Percentiles rank a stretch among this genome's conserved stretches.
Evolutionary conservation across 2,888 invertebrate genomes (phyloP).

Genomic region (Pristionchus japonicus): DNA sequence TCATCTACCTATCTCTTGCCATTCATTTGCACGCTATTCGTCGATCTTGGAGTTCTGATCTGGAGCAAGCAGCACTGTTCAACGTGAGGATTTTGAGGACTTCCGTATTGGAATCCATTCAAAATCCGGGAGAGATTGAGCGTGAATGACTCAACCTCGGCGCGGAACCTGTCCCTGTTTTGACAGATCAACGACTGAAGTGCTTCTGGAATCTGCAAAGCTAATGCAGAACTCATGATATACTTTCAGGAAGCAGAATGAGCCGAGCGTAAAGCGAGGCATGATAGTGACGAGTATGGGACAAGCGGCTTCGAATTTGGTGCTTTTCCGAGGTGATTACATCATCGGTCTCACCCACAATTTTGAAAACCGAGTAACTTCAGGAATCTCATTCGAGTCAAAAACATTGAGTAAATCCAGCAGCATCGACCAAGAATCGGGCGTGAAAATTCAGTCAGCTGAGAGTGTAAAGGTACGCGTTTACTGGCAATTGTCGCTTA

Average conservation of each 20-base stretch:
- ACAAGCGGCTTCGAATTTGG: not conserved
- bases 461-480: slow-evolving; percentile 39
- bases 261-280: not conserved
- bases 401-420: not conserved
- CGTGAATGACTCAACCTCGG: not conserved
- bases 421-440: not conserved
- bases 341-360: not conserved
- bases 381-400: not conserved
- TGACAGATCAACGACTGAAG: not conserved
- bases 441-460: slow-evolving; percentile 54
- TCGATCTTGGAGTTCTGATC: slow-evolving; percentile 65
- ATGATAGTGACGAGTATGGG: not conserved
- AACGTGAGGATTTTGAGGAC: not conserved
- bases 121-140: not conserved
- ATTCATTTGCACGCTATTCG: slow-evolving; percentile 64
- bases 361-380: not conserved
- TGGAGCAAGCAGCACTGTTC: slow-evolving; percentile 49
- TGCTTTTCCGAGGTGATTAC: not conserved
- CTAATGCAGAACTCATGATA: not conserved
- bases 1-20: slow-evolving; percentile 66
- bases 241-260: not conserved
- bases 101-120: too few relatives aligned
- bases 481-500: too few relatives aligned
- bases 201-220: not conserved
- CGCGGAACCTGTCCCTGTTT: too few relatives aligned